Percentiles rank a stretch among this genome's conserved stretches.
Evolutionary conservation across 2,888 invertebrate genomes (phyloP).

Genomic region (Eutolmus rufibarbis): DNA sequence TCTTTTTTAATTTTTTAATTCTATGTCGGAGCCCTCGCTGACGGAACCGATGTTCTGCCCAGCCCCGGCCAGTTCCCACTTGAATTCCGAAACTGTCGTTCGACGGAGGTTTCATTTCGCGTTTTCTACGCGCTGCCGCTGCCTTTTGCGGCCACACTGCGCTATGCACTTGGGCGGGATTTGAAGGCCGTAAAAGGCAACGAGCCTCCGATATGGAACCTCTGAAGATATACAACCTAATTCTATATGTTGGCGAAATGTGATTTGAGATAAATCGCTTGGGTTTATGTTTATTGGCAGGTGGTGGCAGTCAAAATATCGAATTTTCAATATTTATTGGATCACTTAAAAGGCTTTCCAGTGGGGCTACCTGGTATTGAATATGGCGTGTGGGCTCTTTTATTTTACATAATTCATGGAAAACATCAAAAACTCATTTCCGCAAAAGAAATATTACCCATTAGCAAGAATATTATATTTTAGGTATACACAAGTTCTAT

Average conservation of each 20-base stretch:
- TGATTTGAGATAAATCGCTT: not conserved
- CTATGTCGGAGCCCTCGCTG: not conserved
- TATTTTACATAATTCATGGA: not conserved
- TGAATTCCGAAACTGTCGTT: conserved; percentile 15
- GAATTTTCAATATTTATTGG: not conserved
- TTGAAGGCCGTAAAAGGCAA: not conserved
- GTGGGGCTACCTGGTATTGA: not conserved
- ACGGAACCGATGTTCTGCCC: not conserved
- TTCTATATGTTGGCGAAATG: not conserved
- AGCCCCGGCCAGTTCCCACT: not conserved
- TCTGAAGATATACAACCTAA: not conserved
- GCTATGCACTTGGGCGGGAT: not conserved
- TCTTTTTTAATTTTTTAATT: conserved; percentile 40
- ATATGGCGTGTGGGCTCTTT: not conserved
- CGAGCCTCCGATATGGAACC: not conserved
- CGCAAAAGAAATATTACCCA: not conserved
- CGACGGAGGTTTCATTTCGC: not conserved
- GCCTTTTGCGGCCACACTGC: not conserved
- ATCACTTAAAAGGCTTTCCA: not conserved
- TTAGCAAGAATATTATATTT: not conserved
- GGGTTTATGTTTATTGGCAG: not conserved
- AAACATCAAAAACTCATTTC: not conserved
- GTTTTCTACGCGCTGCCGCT: not conserved
- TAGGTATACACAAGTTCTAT: not conserved
- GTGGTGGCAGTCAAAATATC: conserved; percentile 9